These are phyloP conservation scores for Struthidea cinerea DNA, from an alignment of 2,113 vertebrate species.

Conservation along the genomic window DNA sequence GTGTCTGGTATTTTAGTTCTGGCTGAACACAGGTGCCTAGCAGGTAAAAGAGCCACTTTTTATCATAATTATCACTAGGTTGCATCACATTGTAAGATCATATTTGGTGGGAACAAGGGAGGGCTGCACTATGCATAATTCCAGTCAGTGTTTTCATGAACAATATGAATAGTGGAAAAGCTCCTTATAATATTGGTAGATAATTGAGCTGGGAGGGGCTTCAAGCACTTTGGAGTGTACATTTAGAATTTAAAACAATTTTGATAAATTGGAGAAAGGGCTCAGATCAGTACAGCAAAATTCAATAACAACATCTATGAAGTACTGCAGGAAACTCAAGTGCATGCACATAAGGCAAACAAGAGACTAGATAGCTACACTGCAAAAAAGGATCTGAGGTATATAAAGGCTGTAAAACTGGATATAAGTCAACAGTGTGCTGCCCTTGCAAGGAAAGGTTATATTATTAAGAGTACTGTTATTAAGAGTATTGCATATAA, in stretches of 20 bases:
- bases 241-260: background rate
- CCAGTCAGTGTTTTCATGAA: background rate
- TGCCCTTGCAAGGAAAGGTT: background rate
- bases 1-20: background rate
- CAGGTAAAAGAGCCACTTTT: background rate
- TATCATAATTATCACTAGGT: background rate
- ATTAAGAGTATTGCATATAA: background rate
- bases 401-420: background rate
- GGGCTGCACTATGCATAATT: background rate
- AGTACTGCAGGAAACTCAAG: background rate
- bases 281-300: background rate
- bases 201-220: background rate
- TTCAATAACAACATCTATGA: background rate
- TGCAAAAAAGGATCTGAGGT: background rate
- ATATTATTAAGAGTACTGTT: background rate
- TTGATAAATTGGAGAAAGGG: background rate
- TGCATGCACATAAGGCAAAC: background rate
- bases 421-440: background rate
- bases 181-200: background rate
- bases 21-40: background rate
- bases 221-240: background rate
- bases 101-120: background rate
- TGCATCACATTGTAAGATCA: background rate
- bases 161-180: background rate
- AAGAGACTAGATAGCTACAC: background rate